Conservation (phyloP, 2,888 invertebrate genomes). For the Siphlonurus alternatus region DNA sequence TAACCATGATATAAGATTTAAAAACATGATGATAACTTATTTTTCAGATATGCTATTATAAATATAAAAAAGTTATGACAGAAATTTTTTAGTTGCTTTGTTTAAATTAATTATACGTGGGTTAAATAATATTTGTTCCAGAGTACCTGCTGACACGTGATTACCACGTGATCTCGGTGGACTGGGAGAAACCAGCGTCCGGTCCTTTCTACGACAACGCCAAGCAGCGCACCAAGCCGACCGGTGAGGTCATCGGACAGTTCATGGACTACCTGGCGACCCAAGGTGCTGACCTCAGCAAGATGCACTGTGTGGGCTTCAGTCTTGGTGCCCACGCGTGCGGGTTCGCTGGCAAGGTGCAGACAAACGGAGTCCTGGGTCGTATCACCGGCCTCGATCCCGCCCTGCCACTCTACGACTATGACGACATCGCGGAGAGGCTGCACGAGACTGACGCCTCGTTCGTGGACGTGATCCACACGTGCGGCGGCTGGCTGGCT, state of each 20-base stretch:
- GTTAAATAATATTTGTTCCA: too few species aligned
- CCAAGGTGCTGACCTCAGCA: background rate
- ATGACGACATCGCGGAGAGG: slow-evolving; percentile 14
- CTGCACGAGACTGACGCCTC: slow-evolving; percentile 15
- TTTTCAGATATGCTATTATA: too few species aligned
- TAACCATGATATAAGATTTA: too few species aligned
- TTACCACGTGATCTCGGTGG: slow-evolving; percentile 18
- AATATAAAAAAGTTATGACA: too few species aligned
- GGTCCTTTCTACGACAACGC: slow-evolving; percentile 15
- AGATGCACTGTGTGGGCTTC: slow-evolving; percentile 3
- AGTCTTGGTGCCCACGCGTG: slow-evolving; percentile 9
- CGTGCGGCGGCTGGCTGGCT: slow-evolving; percentile 17
- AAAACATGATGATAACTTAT: too few species aligned
- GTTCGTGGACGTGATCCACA: slow-evolving; percentile 16
- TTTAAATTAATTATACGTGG: too few species aligned
- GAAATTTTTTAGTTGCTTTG: too few species aligned
- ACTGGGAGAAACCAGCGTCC: slow-evolving; percentile 19
- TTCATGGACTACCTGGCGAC: slow-evolving; percentile 4
- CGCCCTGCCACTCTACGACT: slow-evolving; percentile 12
- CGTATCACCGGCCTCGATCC: slow-evolving; percentile 12
- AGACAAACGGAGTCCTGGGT: background rate
- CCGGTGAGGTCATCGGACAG: slow-evolving; percentile 4
- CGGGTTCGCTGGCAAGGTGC: slow-evolving; percentile 3
- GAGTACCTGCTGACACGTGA: slow-evolving; percentile 10
- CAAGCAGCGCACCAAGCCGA: slow-evolving; percentile 12